Percentiles rank a stretch among this genome's conserved stretches.
Evolutionary conservation across 2,888 invertebrate species (phyloP).

Genomic region (Lycophotia porphyrea): DNA sequence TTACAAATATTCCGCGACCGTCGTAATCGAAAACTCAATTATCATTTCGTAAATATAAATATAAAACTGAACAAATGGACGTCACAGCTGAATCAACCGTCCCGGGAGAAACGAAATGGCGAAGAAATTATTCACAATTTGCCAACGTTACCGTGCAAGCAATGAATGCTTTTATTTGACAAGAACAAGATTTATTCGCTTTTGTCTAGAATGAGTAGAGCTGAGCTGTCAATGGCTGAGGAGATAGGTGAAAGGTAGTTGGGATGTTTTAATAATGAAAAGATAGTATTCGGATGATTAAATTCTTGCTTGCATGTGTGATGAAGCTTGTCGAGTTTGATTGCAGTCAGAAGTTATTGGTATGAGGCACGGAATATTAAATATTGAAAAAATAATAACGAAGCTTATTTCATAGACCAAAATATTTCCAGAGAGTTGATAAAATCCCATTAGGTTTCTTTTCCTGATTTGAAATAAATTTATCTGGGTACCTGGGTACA

Average conservation of each 20-base stretch:
- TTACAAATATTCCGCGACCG: background rate
- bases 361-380: no score
- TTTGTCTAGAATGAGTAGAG: constrained; percentile 31
- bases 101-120: constrained; percentile 37
- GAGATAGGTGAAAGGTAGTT: background rate
- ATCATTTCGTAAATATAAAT: constrained; percentile 49
- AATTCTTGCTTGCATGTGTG: constrained; percentile 17
- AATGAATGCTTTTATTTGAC: constrained; percentile 56
- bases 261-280: constrained; percentile 12
- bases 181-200: constrained; percentile 55
- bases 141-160: constrained; percentile 46
- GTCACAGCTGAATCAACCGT: constrained; percentile 53
- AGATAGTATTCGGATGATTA: constrained; percentile 19
- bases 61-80: constrained; percentile 33
- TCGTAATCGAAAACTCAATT: constrained; percentile 37
- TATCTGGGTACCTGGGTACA: no score
- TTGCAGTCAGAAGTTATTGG: background rate
- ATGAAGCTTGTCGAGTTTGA: background rate
- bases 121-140: constrained; percentile 61
- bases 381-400: no score
- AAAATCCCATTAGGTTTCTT: background rate
- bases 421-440: background rate
- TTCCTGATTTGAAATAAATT: background rate
- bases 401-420: background rate
- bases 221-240: constrained; percentile 13